phyloP scores from a whole-genome alignment of 2,113 vertebrate genomes.

The Myiopsitta monachus region DNA sequence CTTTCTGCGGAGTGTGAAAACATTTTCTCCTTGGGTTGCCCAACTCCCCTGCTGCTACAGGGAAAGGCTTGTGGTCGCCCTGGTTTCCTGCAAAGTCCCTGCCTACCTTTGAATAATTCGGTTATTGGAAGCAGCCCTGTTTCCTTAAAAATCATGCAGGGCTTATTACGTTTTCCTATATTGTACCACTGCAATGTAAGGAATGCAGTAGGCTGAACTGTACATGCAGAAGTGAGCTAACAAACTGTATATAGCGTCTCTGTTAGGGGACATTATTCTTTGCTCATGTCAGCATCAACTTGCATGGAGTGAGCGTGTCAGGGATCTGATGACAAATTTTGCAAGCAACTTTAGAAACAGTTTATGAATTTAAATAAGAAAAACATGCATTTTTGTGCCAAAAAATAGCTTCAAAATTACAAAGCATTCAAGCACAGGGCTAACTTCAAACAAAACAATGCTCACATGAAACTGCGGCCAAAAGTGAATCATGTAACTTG shows the following conservation, averaged over 20 bases:
- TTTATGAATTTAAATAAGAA: neutral
- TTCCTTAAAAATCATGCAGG: neutral
- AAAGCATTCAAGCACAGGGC: neutral
- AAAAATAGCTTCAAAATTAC: neutral
- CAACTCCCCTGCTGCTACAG: neutral
- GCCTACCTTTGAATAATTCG: neutral
- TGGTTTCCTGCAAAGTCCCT: neutral
- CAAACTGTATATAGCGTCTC: neutral
- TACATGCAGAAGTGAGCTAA: neutral
- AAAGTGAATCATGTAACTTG: neutral
- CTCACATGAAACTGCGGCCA: accelerated
- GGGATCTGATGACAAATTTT: neutral
- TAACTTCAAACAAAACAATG: neutral
- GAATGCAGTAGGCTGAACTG: neutral
- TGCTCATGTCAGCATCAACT: neutral
- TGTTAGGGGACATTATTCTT: neutral
- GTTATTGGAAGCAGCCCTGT: neutral
- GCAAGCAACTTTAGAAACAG: neutral
- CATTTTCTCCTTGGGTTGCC: neutral
- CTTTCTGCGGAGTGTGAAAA: neutral
- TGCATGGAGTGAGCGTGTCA: accelerated
- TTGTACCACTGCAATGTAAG: neutral
- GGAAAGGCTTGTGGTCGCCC: neutral
- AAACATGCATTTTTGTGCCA: neutral
- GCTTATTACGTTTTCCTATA: neutral